Evolutionary conservation across 1,140 invertebrate species (phyloP).

Genomic region (Artemia franciscana): DNA sequence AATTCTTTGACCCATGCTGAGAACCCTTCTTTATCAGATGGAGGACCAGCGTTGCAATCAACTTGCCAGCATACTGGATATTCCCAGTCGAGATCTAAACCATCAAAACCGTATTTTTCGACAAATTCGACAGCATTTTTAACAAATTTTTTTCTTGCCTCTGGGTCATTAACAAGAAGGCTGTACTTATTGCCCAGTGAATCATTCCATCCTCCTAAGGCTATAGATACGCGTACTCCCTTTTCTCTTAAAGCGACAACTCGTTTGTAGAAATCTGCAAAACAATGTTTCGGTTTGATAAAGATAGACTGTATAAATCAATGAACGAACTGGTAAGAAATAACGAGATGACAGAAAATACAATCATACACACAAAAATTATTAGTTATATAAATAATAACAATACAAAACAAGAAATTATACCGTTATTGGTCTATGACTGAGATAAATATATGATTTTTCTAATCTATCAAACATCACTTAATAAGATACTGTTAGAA

Average conservation of each 20-base stretch:
- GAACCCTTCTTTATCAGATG: constrained; percentile 43
- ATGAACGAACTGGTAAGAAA: no score
- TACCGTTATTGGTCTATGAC: no score
- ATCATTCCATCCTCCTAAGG: constrained; percentile 73
- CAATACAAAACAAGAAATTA: no score
- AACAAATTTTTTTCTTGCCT: constrained; percentile 42
- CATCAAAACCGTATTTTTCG: constrained; percentile 59
- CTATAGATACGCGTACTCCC: constrained; percentile 56
- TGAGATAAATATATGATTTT: no score
- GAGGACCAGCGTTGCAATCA: constrained; percentile 56
- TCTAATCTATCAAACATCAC: no score
- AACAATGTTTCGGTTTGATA: no score
- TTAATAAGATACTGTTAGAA: no score
- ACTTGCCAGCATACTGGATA: constrained; percentile 63
- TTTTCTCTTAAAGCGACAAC: constrained; percentile 49
- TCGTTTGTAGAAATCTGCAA: constrained; percentile 55
- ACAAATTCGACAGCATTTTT: constrained; percentile 46
- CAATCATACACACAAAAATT: no score
- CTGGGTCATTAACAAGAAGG: constrained; percentile 44
- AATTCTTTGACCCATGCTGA: constrained; percentile 17
- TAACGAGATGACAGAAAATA: no score
- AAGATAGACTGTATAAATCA: no score
- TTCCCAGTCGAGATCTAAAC: constrained; percentile 71
- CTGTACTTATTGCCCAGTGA: constrained; percentile 65
- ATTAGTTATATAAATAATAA: no score